A percentile compares a stretch with the other conserved stretches of the same genome.
These are phyloP conservation scores for Coptotermes formosanus DNA, from an alignment of 1,140 invertebrate species.

Conservation along the genomic window DNA sequence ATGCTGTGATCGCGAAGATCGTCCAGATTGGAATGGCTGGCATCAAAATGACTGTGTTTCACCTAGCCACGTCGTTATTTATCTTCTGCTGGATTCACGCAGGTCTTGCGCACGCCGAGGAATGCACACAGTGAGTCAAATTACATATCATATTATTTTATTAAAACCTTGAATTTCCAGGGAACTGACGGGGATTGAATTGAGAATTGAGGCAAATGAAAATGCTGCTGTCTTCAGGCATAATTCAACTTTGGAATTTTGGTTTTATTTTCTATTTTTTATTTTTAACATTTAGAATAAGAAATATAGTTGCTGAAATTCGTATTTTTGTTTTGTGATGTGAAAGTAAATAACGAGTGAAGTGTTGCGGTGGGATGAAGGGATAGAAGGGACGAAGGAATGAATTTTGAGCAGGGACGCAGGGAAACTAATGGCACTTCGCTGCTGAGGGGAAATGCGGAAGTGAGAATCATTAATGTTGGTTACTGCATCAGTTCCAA, in stretches of 20 bases:
- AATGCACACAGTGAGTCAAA: not conserved
- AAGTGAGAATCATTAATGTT: not conserved
- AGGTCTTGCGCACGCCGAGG: not conserved
- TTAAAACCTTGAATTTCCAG: too few species aligned
- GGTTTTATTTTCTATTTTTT: not conserved
- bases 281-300: not conserved
- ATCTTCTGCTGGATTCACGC: not conserved
- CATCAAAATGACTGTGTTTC: not conserved
- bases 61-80: not conserved
- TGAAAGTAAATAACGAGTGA: not conserved
- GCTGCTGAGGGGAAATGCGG: not conserved
- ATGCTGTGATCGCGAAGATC: not conserved
- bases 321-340: not conserved
- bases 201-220: too few species aligned
- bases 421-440: not conserved
- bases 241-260: too few species aligned
- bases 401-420: not conserved
- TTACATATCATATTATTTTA: too few species aligned
- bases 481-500: not conserved
- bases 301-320: not conserved
- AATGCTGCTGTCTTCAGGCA: too few species aligned
- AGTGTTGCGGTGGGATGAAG: not conserved
- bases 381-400: not conserved
- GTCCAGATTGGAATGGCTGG: not conserved
- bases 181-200: too few species aligned